These are phyloP conservation scores for Cheirogaleus medius DNA, from an alignment of 2,113 vertebrate species.

Conservation along the genomic window DNA sequence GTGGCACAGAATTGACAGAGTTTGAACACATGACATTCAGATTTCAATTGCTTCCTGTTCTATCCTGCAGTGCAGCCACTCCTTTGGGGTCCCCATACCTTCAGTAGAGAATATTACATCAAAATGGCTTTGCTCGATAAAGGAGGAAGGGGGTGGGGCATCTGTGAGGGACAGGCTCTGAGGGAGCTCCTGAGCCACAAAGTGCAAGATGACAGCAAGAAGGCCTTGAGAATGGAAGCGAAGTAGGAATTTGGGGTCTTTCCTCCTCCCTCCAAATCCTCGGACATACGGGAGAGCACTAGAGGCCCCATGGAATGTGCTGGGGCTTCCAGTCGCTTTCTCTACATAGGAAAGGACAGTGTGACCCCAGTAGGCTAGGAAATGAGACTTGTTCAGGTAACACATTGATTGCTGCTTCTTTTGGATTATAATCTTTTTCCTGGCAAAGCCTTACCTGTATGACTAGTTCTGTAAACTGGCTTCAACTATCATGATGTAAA, in stretches of 20 bases:
- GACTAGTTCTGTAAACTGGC: neutral
- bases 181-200: neutral
- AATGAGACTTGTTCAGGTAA: neutral
- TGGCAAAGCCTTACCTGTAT: neutral
- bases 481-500: neutral
- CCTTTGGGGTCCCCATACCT: neutral
- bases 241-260: neutral
- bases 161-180: neutral
- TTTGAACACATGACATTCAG: neutral
- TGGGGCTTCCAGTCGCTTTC: neutral
- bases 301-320: neutral
- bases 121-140: neutral
- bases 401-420: neutral
- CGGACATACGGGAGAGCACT: too few species aligned
- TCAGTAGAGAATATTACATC: neutral
- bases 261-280: neutral
- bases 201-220: neutral
- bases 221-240: neutral
- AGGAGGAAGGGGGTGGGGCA: neutral
- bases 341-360: neutral
- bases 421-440: neutral
- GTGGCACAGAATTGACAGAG: neutral
- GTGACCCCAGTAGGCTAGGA: neutral
- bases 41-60: neutral
- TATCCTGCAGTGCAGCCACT: neutral